Percentiles rank a stretch among this genome's conserved stretches.
Evolutionary conservation across 2,888 invertebrate genomes (phyloP).

Genomic region (Synanthedon andrenaeformis): DNA sequence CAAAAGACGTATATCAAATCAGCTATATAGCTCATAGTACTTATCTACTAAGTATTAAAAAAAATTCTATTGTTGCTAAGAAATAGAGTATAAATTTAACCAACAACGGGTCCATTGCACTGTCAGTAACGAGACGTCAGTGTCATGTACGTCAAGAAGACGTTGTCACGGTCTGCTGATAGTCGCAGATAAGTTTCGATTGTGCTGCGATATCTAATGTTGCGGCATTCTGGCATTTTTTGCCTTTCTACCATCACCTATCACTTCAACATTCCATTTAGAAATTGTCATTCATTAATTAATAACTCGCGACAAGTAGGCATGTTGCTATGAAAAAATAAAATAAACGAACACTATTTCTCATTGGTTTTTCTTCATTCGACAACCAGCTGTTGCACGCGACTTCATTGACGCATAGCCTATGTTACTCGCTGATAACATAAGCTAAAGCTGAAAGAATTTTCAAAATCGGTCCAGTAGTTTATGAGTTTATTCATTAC

Average conservation of each 20-base stretch:
- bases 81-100: too few species aligned
- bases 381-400: too few species aligned
- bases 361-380: too few species aligned
- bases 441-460: too few species aligned
- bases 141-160: conserved; percentile 3
- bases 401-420: too few species aligned
- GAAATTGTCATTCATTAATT: background rate
- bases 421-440: too few species aligned
- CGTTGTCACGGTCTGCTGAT: conserved; percentile 2
- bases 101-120: background rate
- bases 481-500: too few species aligned
- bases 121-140: conserved; percentile 2
- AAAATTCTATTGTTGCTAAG: background rate
- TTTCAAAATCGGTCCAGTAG: too few species aligned
- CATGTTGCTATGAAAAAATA: background rate
- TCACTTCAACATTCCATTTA: background rate
- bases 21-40: background rate
- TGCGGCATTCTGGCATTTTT: conserved; percentile 1
- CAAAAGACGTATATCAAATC: too few species aligned
- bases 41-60: background rate
- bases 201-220: conserved; percentile 4
- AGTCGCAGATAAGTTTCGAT: conserved; percentile 6
- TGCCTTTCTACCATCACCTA: background rate
- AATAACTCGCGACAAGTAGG: background rate
- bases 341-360: too few species aligned